phyloP scores from a whole-genome alignment of 2,113 vertebrate genomes.

The Neotragus moschatus region DNA sequence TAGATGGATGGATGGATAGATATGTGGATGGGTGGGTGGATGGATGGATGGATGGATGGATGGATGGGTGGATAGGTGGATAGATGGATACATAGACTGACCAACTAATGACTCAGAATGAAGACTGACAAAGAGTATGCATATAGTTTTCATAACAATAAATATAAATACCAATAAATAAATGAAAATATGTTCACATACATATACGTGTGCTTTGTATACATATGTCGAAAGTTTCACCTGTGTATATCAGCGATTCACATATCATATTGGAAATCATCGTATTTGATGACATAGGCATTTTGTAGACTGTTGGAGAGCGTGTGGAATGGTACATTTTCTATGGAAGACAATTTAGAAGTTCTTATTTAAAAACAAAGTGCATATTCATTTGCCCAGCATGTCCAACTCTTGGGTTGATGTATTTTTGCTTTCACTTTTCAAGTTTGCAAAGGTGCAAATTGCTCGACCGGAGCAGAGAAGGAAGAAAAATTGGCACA shows the following conservation, averaged over 20 bases:
- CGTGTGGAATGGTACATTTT: neutral
- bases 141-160: neutral
- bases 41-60: too few relatives aligned
- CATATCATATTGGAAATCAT: neutral
- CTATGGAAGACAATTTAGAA: neutral
- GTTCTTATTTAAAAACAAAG: neutral
- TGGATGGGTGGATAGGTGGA: too few relatives aligned
- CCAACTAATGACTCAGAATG: neutral
- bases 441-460: neutral
- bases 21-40: neutral
- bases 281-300: neutral
- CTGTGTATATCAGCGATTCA: neutral
- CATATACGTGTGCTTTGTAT: neutral
- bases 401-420: neutral
- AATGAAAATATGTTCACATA: neutral
- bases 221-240: neutral
- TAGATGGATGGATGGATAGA: rapidly evolving
- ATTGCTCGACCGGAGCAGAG: neutral
- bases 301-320: neutral
- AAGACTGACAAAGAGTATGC: neutral
- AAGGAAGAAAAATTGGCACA: neutral
- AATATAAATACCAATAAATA: neutral
- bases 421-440: neutral
- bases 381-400: neutral
- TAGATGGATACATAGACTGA: neutral